Evolutionary conservation across 2,113 vertebrate species (phyloP), one percentile per base, ranked within the genome.

Genomic region (Semicossyphus pulcher): DNA sequence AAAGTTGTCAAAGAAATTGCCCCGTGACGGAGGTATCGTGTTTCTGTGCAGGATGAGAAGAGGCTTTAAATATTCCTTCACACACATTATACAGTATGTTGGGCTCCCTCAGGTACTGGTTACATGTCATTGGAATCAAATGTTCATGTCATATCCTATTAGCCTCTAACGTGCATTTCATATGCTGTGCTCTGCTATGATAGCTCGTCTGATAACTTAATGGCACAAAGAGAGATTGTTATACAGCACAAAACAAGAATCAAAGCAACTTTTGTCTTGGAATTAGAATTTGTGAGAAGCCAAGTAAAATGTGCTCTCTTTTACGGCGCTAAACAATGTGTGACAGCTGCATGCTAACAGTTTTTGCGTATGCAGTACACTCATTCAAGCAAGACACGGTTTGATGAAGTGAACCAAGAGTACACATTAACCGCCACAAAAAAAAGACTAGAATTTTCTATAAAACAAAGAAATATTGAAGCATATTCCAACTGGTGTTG

Each of bases 1-100:
- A 69, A 61, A 41, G 42, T 49, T 83, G 75, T 81, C 60, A 68
- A 63, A 75, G n/a, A 62, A 63, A 44, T 45, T 37, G 72, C 68
- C 49, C 34, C 0, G 39, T 28, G 45, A 44, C 41, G 4, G 41
- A 41, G 41, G 53, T 56, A 34, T 84, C 31, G 0, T 0, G 45
- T 86, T 73, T 48, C 77, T 2, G 45, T 6, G 11, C 52, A 42
- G 32, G 25, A 75, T 29, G 60, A 72, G 29, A 47, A 18, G 14
- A 32, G 21, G 39, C 61, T 42, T 20, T 8, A 49, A 54, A 62
- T 59, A 14, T 69, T 41, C 31, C 36, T 48, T 49, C 21, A 51
- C 53, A 68, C 21, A 32, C 10, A n/a, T 67, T 57, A 16, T 25
- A 44, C 39, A 64, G 28, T 32, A 18, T 37, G 49, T 10, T 2